These are phyloP conservation scores for Lordiphosa mommai DNA, from an alignment of 1,140 invertebrate genomes.

Conservation along the genomic window DNA sequence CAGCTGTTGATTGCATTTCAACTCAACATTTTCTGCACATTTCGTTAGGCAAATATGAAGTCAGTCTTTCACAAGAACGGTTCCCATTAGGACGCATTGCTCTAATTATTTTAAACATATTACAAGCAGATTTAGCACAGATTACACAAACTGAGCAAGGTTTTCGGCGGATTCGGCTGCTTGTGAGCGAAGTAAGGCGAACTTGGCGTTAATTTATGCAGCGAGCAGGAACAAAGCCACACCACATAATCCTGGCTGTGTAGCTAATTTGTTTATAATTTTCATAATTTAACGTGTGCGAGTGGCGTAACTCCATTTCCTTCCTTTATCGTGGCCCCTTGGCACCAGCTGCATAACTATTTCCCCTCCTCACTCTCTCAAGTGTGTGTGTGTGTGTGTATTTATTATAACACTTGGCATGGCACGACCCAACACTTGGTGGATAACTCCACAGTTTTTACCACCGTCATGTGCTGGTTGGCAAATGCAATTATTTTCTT, in stretches of 20 bases:
- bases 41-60: too few species aligned
- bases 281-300: constrained; percentile 70
- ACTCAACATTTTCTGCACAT: too few species aligned
- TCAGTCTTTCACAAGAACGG: background rate
- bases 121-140: constrained; percentile 70
- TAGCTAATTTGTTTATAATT: constrained; percentile 75
- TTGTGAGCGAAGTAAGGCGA: constrained; percentile 26
- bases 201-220: constrained; percentile 67
- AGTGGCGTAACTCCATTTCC: constrained; percentile 50
- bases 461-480: constrained; percentile 32
- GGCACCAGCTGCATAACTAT: constrained; percentile 24
- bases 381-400: constrained; percentile 15
- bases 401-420: constrained; percentile 32
- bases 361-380: constrained; percentile 21
- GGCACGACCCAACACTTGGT: constrained; percentile 41
- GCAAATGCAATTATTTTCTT: constrained; percentile 47
- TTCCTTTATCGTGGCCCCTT: constrained; percentile 13
- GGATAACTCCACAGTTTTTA: constrained; percentile 30
- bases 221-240: constrained; percentile 48
- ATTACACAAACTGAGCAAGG: constrained; percentile 41
- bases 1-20: background rate
- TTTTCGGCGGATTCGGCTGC: constrained; percentile 10
- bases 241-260: constrained; percentile 58
- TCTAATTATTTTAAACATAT: constrained; percentile 75
- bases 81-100: constrained; percentile 53